phyloP scores from a whole-genome alignment of 1,140 invertebrate genomes.

The Camponotus floridanus region DNA sequence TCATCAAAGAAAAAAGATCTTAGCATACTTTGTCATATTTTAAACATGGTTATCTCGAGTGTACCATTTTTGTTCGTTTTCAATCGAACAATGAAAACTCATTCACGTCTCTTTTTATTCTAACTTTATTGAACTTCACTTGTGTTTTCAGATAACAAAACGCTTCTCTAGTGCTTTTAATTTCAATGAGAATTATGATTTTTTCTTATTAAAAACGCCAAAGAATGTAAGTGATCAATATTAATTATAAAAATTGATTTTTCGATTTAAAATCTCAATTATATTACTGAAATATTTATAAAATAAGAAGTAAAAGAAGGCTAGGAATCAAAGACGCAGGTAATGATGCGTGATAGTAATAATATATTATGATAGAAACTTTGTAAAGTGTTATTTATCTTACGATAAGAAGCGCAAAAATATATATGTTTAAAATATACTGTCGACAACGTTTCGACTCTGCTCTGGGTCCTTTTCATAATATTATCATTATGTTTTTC shows the following conservation, averaged over 20 bases:
- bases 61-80: slow-evolving; percentile 32
- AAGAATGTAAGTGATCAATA: neutral
- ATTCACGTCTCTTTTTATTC: slow-evolving; percentile 26
- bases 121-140: slow-evolving; percentile 42
- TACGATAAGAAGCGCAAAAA: too few relatives aligned
- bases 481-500: too few relatives aligned
- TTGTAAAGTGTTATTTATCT: too few relatives aligned
- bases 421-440: too few relatives aligned
- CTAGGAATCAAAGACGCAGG: too few relatives aligned
- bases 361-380: too few relatives aligned
- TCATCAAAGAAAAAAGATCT: slow-evolving; percentile 26
- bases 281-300: neutral
- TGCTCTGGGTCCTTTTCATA: too few relatives aligned
- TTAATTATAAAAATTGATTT: slow-evolving; percentile 18
- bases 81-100: slow-evolving; percentile 41
- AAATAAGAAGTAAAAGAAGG: too few relatives aligned
- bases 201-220: slow-evolving; percentile 8
- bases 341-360: too few relatives aligned
- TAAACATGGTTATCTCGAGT: slow-evolving; percentile 11
- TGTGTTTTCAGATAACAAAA: slow-evolving; percentile 33
- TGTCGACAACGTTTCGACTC: too few relatives aligned
- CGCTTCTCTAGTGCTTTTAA: slow-evolving; percentile 43
- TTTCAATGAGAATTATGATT: slow-evolving; percentile 29
- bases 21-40: slow-evolving; percentile 36
- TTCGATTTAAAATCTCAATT: neutral